Conservation (phyloP, 1,140 invertebrate genomes). For the Psilanteris sp. region DNA sequence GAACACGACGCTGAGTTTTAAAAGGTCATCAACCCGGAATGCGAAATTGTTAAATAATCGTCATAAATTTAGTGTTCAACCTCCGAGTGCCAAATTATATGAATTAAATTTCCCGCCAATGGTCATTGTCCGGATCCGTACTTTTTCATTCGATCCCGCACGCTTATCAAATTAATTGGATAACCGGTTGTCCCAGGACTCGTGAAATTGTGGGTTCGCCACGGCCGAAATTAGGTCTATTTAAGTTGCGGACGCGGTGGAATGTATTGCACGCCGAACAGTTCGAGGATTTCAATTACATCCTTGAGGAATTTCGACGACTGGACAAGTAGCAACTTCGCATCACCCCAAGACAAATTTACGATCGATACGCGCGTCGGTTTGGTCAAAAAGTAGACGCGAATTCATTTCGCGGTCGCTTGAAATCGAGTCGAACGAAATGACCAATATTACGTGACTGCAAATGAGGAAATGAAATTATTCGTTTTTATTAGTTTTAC, state of each 20-base stretch:
- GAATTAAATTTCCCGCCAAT: constrained; percentile 22
- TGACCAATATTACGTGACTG: constrained; percentile 7
- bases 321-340: constrained; percentile 68
- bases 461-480: constrained; percentile 15
- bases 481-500: constrained; percentile 20
- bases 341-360: constrained; percentile 13
- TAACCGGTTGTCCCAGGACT: constrained; percentile 50
- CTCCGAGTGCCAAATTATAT: constrained; percentile 35
- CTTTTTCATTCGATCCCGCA: constrained; percentile 39
- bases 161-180: constrained; percentile 60
- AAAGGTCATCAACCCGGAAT: not conserved
- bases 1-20: too few species aligned
- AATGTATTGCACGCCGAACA: constrained; percentile 27
- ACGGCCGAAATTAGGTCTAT: constrained; percentile 47
- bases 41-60: constrained; percentile 8
- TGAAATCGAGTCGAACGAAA: too few species aligned
- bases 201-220: constrained; percentile 33
- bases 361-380: constrained; percentile 24
- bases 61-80: constrained; percentile 11
- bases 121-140: constrained; percentile 15
- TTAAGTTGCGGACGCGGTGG: constrained; percentile 8
- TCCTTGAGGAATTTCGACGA: constrained; percentile 72
- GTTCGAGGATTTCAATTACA: constrained; percentile 63
- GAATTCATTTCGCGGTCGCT: not conserved
- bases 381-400: too few species aligned